Base-by-base conservation (phyloP, 2,113 vertebrate species). In the Stegostoma tigrinum region DNA sequence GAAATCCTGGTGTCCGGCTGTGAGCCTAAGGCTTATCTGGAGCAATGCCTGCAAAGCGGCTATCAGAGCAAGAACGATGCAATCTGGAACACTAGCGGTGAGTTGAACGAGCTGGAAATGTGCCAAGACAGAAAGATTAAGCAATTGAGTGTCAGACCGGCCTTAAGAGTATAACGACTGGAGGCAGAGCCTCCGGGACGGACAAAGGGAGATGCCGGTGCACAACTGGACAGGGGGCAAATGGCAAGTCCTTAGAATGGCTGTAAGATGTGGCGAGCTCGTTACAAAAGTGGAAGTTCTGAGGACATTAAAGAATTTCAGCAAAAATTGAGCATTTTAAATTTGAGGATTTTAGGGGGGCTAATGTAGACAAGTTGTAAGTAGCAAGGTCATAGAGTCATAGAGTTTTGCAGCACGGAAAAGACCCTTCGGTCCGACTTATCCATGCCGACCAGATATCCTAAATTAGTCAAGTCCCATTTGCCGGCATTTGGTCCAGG, bases 41-140 rank as follows among this genome's bases (percentile, higher is more conserved):
- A 98, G 80, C 97, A 96, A 89, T 98, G 97, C 96, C 97, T 98
- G 97, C 98, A 98, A 96, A 97, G 96, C 0, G 97, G 97, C 5
- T 96, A 96, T 96, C 97, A 97, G 27, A 97, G 97, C n/a, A 97
- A 97, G 0, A 97, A 96, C 96, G 96, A 95, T 64, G 97, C 97
- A 0, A 95, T 97, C 96, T 98, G 98, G 98, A 98, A 98, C 48
- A 98, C 97, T 0, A 98, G 98, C 0, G 98, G 98, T 98, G 98
- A 52, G 70, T 61, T 75, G 6, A 34, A 75, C 2, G 1, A 14
- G 72, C 30, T 75, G 19, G 68, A 70, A 5, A 70, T 21, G 17
- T 45, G 80, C 5, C 38, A 45, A 83, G 80, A 17, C 78, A 80
- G 5, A 38, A 17, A 80, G 78, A n/a, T 23, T 45, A 45, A 83